Percentiles rank a stretch among this genome's conserved stretches.
Conservation (phyloP, 2,888 invertebrate species). For the Gari tellinella region DNA sequence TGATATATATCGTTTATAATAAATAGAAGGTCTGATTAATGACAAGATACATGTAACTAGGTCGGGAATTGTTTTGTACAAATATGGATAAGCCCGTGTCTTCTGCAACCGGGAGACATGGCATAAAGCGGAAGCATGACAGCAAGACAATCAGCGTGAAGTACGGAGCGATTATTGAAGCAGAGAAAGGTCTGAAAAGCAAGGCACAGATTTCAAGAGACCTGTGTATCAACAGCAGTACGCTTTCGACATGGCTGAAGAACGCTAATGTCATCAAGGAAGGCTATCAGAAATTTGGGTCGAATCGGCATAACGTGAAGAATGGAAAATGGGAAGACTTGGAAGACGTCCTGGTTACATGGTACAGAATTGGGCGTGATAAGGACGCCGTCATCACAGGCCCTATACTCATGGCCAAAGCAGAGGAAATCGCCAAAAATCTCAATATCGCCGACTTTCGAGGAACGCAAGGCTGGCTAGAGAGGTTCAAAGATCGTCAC, state of each 20-base stretch:
- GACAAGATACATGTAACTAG: too few relatives aligned
- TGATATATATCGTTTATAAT: too few relatives aligned
- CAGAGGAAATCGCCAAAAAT: neutral
- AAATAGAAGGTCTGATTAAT: too few relatives aligned
- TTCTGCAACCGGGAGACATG: too few relatives aligned
- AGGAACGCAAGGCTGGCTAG: slow-evolving; percentile 1
- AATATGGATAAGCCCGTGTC: too few relatives aligned
- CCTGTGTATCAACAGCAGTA: neutral
- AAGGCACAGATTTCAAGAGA: neutral
- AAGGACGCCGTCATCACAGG: neutral
- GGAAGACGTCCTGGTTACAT: slow-evolving; percentile 1
- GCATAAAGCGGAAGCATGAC: neutral
- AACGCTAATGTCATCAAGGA: too few relatives aligned
- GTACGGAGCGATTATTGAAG: neutral
- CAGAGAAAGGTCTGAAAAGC: neutral
- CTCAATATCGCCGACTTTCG: neutral
- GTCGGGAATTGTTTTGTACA: too few relatives aligned
- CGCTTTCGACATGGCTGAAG: neutral
- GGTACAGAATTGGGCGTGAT: neutral
- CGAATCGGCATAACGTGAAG: neutral
- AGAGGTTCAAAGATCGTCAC: slow-evolving; percentile 6
- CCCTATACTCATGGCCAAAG: neutral
- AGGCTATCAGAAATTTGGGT: slow-evolving; percentile 1
- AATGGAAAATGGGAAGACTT: neutral
- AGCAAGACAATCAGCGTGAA: neutral